Evolutionary conservation across 2,888 invertebrate species (phyloP).

Genomic region (Palloptera scutellata): DNA sequence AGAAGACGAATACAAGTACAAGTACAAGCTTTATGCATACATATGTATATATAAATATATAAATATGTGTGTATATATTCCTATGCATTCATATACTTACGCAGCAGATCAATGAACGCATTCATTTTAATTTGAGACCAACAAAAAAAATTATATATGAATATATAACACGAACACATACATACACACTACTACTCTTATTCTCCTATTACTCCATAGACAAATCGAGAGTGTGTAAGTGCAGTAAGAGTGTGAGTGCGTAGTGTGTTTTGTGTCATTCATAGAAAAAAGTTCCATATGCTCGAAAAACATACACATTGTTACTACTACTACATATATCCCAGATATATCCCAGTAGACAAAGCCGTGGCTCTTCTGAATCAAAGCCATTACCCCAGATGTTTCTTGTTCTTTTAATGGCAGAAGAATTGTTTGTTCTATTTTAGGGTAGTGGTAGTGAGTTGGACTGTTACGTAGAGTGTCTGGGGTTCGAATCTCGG

Average conservation of each 20-base stretch:
- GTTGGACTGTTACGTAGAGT: too few species aligned
- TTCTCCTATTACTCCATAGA: too few species aligned
- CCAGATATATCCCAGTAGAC: too few species aligned
- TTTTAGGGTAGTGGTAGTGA: too few species aligned
- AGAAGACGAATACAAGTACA: constrained; percentile 4
- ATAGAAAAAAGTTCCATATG: not conserved
- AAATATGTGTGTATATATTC: not conserved
- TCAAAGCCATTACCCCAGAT: too few species aligned
- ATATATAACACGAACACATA: constrained; percentile 22
- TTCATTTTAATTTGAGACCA: constrained; percentile 55
- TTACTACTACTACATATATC: not conserved
- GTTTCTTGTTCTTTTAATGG: too few species aligned
- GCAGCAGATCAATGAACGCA: constrained; percentile 41
- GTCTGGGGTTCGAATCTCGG: too few species aligned
- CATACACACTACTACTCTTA: not conserved
- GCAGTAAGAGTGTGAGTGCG: too few species aligned
- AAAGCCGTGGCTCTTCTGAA: too few species aligned
- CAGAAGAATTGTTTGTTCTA: too few species aligned
- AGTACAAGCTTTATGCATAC: not conserved
- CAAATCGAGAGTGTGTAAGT: too few species aligned
- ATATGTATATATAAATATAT: not conserved
- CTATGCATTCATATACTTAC: not conserved
- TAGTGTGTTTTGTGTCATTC: constrained; percentile 11
- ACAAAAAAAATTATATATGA: constrained; percentile 20
- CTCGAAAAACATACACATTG: not conserved